Evolutionary conservation across 1,140 invertebrate species (phyloP).

Genomic region (Drosophila arizonae): DNA sequence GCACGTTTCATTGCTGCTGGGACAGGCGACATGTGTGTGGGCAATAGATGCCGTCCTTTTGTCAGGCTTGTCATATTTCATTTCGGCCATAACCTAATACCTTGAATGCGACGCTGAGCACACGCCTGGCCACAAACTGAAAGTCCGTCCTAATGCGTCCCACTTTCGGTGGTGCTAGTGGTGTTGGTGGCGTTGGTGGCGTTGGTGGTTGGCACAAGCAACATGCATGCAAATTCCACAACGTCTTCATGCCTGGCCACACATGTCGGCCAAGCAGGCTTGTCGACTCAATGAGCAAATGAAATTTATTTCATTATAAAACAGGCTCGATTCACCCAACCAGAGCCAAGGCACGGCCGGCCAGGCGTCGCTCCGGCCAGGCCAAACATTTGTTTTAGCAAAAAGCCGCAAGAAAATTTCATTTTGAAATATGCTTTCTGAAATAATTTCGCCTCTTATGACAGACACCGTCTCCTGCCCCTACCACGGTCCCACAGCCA

Average conservation of each 20-base stretch:
- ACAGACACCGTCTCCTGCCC: conserved; percentile 32
- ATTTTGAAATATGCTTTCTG: conserved; percentile 80
- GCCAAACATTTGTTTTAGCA: conserved; percentile 74
- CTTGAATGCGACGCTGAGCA: conserved; percentile 50
- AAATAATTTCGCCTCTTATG: conserved; percentile 79
- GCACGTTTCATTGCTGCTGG: conserved; percentile 13
- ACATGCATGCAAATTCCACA: conserved; percentile 75
- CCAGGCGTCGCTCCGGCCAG: conserved; percentile 2
- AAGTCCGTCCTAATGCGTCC: conserved; percentile 70
- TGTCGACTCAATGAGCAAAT: conserved; percentile 78
- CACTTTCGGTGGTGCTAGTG: conserved; percentile 24
- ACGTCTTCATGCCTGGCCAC: conserved; percentile 77
- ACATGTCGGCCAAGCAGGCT: conserved; percentile 68
- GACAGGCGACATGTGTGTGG: conserved; percentile 16
- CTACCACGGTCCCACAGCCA: too few species aligned
- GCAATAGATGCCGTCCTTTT: conserved; percentile 68
- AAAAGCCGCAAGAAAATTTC: conserved; percentile 75
- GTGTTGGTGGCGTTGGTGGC: not conserved
- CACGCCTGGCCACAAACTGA: conserved; percentile 47
- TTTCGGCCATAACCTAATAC: conserved; percentile 73
- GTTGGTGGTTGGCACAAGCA: not conserved
- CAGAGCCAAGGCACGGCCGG: not conserved
- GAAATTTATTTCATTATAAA: conserved; percentile 80
- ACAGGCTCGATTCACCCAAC: conserved; percentile 41
- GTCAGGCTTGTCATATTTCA: conserved; percentile 79